These are phyloP conservation scores for Cryptoblepharus egeriae DNA, from an alignment of 2,797 vertebrate species.

Conservation along the genomic window DNA sequence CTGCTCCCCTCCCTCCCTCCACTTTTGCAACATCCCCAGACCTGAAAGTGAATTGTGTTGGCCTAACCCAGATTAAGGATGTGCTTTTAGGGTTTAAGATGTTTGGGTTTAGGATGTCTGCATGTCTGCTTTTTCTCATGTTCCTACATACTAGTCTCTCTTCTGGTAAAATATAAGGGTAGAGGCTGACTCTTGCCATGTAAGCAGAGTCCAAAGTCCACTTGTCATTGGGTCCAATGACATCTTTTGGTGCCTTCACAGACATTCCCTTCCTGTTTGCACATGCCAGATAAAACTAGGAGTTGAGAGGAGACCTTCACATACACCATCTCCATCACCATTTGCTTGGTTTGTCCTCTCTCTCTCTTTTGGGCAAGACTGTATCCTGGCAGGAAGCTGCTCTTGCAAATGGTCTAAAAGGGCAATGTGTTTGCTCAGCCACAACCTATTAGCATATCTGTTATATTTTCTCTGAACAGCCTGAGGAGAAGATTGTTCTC, in stretches of 20 bases:
- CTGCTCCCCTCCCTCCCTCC: no score
- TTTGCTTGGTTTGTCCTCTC: not conserved
- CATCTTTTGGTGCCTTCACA: no score
- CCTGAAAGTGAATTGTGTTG: no score
- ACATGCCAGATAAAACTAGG: not conserved
- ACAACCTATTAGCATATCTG: not conserved
- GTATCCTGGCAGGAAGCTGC: not conserved
- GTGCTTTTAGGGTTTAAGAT: no score
- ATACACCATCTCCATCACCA: not conserved
- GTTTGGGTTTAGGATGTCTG: no score
- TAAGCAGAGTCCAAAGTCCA: no score
- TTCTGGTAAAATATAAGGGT: not conserved
- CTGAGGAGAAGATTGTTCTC: conserved; percentile 1
- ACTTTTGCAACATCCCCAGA: no score
- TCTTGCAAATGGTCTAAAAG: not conserved
- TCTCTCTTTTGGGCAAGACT: not conserved
- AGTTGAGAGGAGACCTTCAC: no score
- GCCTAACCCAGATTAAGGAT: no score
- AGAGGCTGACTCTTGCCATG: not conserved
- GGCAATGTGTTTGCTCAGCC: conserved; percentile 5
- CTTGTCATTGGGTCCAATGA: no score
- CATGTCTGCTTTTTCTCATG: not conserved
- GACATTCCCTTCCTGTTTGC: not conserved
- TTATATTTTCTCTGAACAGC: not conserved
- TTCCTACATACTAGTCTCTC: not conserved